Base-by-base conservation (phyloP, 2,113 vertebrate species). In the Propithecus coquereli region DNA sequence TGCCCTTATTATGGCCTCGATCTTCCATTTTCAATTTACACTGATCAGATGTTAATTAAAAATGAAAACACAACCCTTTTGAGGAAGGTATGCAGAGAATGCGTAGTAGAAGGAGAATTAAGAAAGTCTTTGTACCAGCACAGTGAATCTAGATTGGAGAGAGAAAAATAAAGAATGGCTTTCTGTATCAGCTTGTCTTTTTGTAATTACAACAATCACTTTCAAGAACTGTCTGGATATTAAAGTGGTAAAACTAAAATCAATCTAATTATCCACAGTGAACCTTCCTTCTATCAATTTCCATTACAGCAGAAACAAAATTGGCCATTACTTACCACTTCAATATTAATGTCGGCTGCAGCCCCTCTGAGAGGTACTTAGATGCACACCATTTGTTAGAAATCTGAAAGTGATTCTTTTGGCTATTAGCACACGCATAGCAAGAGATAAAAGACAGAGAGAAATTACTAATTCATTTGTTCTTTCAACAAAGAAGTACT, bases 281-380 rank as follows among this genome's bases (percentile, higher is more conserved):
- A 98, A 96, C 57, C 13, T 94, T 95, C 17, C 91, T 98, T 98
- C 77, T 93, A 98, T 97, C 96, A 96, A 93, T 98, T 98, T 98
- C 96, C 77, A 90, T 97, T 95, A 94, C 25, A 93, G 91, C 94
- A 73, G 84, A 90, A 61, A 97, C 84, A 90, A 91, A 95, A 95
- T 77, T 97, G 97, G 54, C 81, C 95, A 91, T 95, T 97, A 90
- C 59, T 14, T 97, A 96, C 45, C 68, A 93, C 70, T 98, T 97
- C 89, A 95, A 76, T 97, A 96, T 97, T 96, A 97, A 97, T 94
- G 93, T 74, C 91, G n/a, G 59, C 70, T 97, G 71, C 34, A 97
- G 96, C 68, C 97, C 96, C 89, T 88, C 79, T 76, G 85, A 92
- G 94, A 40, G 66, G 66, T 92, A 94, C 87, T 91, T 97, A 94